Conservation (phyloP, 2,113 vertebrate species). For the Telmatochromis brichardi region DNA sequence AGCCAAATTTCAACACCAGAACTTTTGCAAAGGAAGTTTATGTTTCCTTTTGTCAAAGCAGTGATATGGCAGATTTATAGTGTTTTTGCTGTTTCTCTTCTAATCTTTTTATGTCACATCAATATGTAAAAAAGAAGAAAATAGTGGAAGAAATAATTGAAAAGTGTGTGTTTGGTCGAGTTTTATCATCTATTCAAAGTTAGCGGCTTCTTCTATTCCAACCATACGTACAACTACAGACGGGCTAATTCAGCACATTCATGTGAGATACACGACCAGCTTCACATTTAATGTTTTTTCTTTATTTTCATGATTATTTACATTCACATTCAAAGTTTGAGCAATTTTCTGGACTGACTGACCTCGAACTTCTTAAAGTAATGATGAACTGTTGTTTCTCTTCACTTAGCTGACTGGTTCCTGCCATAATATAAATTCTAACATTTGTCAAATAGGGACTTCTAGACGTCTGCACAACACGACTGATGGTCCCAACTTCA, state of each 20-base stretch:
- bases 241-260: not conserved
- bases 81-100: not conserved
- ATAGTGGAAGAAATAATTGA: not conserved
- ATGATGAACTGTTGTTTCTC: not conserved
- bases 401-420: not conserved
- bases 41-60: not conserved
- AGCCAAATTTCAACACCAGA: not conserved
- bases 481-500: not conserved
- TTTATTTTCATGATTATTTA: not conserved
- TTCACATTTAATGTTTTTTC: rapidly evolving
- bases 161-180: not conserved
- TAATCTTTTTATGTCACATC: not conserved
- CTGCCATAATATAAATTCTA: rapidly evolving
- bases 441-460: not conserved
- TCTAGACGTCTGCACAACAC: not conserved
- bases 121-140: not conserved
- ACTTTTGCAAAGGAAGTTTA: not conserved
- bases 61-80: rapidly evolving
- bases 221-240: not conserved
- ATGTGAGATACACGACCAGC: not conserved
- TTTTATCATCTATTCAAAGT: not conserved
- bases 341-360: not conserved
- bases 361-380: not conserved
- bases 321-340: not conserved
- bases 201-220: rapidly evolving